Percentiles rank a stretch among this genome's conserved stretches.
Conservation (phyloP, 2,888 invertebrate genomes). For the Tipula lateralis region DNA sequence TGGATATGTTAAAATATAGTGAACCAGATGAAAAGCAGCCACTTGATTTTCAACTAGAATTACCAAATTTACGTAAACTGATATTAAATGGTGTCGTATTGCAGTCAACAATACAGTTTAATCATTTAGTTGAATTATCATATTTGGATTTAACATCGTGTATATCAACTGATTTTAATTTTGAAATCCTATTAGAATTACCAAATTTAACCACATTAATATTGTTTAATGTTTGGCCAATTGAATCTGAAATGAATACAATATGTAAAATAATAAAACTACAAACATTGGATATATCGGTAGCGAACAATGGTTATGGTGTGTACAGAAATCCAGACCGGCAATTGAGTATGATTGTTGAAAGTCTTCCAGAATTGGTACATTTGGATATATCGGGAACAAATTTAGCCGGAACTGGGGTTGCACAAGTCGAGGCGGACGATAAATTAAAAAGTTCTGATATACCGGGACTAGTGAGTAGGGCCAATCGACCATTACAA, state of each 20-base stretch:
- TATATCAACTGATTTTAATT: slow-evolving; percentile 46
- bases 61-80: slow-evolving; percentile 46
- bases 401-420: slow-evolving; percentile 84
- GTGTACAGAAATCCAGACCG: slow-evolving; percentile 70
- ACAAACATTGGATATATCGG: slow-evolving; percentile 80
- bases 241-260: slow-evolving; percentile 51
- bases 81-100: slow-evolving; percentile 48
- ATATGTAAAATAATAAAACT: slow-evolving; percentile 56
- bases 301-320: slow-evolving; percentile 63
- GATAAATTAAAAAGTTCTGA: slow-evolving; percentile 55
- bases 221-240: slow-evolving; percentile 70
- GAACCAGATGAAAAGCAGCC: slow-evolving; percentile 51
- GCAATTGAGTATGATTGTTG: slow-evolving; percentile 63
- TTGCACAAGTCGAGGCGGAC: slow-evolving; percentile 54
- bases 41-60: slow-evolving; percentile 56
- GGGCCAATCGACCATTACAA: slow-evolving; percentile 72
- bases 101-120: slow-evolving; percentile 45
- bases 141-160: slow-evolving; percentile 48
- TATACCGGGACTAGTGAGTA: slow-evolving; percentile 78
- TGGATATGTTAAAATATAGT: slow-evolving; percentile 55
- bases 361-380: slow-evolving; percentile 66
- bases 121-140: slow-evolving; percentile 43
- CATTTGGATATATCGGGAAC: slow-evolving; percentile 94
- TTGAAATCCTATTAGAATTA: slow-evolving; percentile 54
- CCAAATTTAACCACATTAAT: slow-evolving; percentile 67